Base-by-base conservation (phyloP, 2,888 invertebrate genomes). In the Molanna angustata region DNA sequence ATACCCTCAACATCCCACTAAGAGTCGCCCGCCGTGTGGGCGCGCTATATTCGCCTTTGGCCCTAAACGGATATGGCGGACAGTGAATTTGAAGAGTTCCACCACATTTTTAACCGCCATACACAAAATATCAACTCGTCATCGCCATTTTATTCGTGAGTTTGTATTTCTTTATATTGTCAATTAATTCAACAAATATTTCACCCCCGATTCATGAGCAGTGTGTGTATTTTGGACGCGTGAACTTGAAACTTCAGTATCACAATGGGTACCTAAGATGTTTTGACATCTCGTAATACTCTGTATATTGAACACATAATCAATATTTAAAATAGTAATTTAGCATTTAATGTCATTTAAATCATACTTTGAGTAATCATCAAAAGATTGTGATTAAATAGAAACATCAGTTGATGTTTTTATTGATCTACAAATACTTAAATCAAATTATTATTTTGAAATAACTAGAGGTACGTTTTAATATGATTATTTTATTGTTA, bases 71-170 rank as follows among this genome's bases (percentile, higher is more conserved):
- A 78, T 76, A 94, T 94, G 93, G 93, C 92, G 66, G 94, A 94
- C 80, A 87, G 86, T 71, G 93, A 94, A 76, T 94, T 90, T 76
- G 93, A 94, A 75, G 90, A 94, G 81, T 92, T 94, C 78, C 86
- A 88, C 66, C 86, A 88, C 66, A 85, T 86, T 70, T 92, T 90
- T 72, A 90, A 91, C 66, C 83, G 85, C 74, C 76, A 88, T 69
- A 86, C 88, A 55, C 87, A 88, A 68, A 85, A 86, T 65, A 83
- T 85, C 61, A 88, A 85, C 69, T 85, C 86, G 45, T 84, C 91
- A 49, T 82, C 88, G 63, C 87, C 89, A 53, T 90, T 88, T 74
- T 94, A 93, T 73, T 91, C 90, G 93, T 93, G 82, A 92, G 92
- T 85, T 63, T 35, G 17, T 43, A 19, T 20, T 9, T 17, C n/a